Base-by-base conservation (phyloP, 2,888 invertebrate genomes). In the Agrilus cyanescens region DNA sequence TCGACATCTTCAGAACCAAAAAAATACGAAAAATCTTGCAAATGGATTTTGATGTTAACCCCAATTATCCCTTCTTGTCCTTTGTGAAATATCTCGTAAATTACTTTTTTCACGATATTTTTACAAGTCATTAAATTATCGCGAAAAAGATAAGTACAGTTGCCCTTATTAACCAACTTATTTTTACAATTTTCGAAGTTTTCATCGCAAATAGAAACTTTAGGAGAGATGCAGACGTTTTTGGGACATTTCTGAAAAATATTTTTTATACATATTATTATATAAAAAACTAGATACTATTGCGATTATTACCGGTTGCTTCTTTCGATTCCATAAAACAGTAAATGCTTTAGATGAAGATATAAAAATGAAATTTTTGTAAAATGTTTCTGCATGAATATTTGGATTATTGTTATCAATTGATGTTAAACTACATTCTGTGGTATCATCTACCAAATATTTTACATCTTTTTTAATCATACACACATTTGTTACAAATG, bases 401-500 rank as follows among this genome's bases (percentile, higher is more conserved):
- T 49, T 44, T 5, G 37, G 41, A 46, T 67, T 67, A 31, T 56
- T 46, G 46, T 54, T 55, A 16, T 50, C 54, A 41, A 71, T 53
- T 31, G 60, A 48, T 45, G 50, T 59, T 55, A 70, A 67, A 43
- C 58, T 53, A 52, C 71, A 72, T 13, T 54, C 50, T 41, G 58
- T 58, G 50, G 65, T 58, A 52, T 66, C 59, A 48, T 70, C 57
- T 52, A 67, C 57, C 35, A 75, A 61, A 58, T 67, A 73, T 48
- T 59, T 60, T 2, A 74, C 47, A 39, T 58, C 55, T 52, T 66
- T 68, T 38, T 59, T 62, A 13, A 56, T 50, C 33, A 58, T 43
- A 50, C 69, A 70, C 36, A 53, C 47, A 31, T 54, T 50, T 5
- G 61, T 60, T 10, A 65, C 46, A 36, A 63, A 60, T 41, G 53